phyloP scores from a whole-genome alignment of 2,888 invertebrate species.

The Mystacides longicornis region DNA sequence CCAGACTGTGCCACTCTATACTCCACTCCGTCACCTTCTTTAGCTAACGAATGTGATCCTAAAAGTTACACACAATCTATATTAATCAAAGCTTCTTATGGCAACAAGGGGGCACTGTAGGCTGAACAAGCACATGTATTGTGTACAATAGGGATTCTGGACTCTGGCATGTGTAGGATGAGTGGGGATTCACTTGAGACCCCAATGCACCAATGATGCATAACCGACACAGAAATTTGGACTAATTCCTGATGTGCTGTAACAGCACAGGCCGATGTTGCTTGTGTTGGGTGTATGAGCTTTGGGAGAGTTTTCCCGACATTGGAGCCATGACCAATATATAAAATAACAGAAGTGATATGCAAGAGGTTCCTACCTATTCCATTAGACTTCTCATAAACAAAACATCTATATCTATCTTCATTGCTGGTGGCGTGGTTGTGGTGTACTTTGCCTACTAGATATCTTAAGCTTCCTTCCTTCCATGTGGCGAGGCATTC shows the following conservation, averaged over 20 bases:
- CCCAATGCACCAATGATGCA: too few species aligned
- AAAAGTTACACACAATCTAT: slow-evolving; percentile 31
- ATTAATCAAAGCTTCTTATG: too few species aligned
- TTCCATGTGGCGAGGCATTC: slow-evolving; percentile 91
- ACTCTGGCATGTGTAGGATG: too few species aligned
- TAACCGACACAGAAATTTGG: too few species aligned
- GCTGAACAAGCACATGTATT: too few species aligned
- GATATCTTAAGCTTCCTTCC: slow-evolving; percentile 84
- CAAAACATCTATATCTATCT: slow-evolving; percentile 91
- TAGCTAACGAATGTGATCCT: slow-evolving; percentile 25
- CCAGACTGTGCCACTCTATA: slow-evolving; percentile 86
- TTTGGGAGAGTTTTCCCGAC: too few species aligned
- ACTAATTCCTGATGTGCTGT: too few species aligned
- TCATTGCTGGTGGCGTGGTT: slow-evolving; percentile 86
- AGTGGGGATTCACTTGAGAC: too few species aligned
- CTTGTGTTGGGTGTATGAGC: too few species aligned
- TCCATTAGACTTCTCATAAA: slow-evolving; percentile 76
- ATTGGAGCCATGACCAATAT: slow-evolving; percentile 19
- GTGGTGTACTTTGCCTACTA: slow-evolving; percentile 85
- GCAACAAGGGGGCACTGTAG: too few species aligned
- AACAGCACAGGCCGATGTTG: too few species aligned
- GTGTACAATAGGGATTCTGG: too few species aligned
- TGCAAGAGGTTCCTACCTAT: slow-evolving; percentile 38
- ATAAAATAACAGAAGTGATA: slow-evolving; percentile 30
- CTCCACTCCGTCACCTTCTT: slow-evolving; percentile 52